Evolutionary conservation across 2,113 vertebrate species (phyloP).

Genomic region (Phycodurus eques): DNA sequence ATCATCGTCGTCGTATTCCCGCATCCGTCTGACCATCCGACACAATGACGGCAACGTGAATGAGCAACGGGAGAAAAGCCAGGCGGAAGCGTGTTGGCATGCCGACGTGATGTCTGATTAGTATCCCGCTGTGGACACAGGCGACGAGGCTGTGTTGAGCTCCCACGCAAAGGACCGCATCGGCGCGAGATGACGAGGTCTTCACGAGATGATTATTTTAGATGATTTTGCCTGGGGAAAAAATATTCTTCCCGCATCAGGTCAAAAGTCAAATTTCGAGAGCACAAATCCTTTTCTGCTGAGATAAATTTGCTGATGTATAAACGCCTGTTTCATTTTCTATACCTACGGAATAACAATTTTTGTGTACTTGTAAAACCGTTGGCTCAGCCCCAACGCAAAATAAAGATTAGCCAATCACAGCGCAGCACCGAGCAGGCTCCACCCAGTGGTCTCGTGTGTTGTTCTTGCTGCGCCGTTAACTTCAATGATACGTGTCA

Average conservation of each 20-base stretch:
- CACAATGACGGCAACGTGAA: background rate
- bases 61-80: slow-evolving; percentile 5
- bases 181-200: slow-evolving; percentile 8
- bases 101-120: slow-evolving; percentile 41
- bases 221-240: background rate
- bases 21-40: slow-evolving; percentile 1
- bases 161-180: slow-evolving; percentile 18
- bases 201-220: background rate
- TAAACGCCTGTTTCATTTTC: no score
- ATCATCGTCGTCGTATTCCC: slow-evolving; percentile 12
- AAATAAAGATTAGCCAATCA: no score
- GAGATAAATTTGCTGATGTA: background rate
- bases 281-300: background rate
- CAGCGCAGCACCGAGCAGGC: no score
- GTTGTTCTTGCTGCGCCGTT: no score
- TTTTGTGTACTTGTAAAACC: no score
- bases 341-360: no score
- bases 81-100: slow-evolving; percentile 24
- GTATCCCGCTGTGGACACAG: slow-evolving; percentile 39
- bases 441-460: no score
- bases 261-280: background rate
- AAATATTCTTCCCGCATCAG: background rate
- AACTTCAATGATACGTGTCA: no score
- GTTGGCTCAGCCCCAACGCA: no score
- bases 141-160: slow-evolving; percentile 21